Evolutionary conservation across 1,140 invertebrate genomes (phyloP).

Genomic region (Myzus persicae): DNA sequence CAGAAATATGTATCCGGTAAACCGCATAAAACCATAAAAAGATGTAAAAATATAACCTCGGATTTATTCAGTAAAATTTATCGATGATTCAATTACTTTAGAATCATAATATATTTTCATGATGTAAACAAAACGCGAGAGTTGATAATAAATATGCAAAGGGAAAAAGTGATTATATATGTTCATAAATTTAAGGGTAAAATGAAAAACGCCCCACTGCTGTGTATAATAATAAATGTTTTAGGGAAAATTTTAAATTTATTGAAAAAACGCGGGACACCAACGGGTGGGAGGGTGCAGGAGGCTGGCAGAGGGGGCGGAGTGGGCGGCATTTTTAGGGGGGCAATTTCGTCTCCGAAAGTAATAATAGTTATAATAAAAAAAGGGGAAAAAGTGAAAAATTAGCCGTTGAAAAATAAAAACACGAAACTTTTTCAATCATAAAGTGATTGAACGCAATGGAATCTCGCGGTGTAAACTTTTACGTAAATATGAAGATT

Average conservation of each 20-base stretch:
- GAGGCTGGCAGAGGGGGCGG: neutral
- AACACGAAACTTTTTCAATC: slow-evolving; percentile 56
- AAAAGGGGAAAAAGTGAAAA: slow-evolving; percentile 39
- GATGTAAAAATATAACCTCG: neutral
- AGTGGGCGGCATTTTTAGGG: neutral
- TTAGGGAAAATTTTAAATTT: slow-evolving; percentile 45
- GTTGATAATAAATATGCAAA: slow-evolving; percentile 16
- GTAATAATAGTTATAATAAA: slow-evolving; percentile 30
- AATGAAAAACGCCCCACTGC: neutral
- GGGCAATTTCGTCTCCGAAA: slow-evolving; percentile 34
- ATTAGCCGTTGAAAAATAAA: slow-evolving; percentile 57
- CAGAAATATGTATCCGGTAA: neutral
- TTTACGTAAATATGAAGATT: slow-evolving; percentile 56
- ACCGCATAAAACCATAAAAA: neutral
- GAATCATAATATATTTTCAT: slow-evolving; percentile 40
- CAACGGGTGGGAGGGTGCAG: neutral
- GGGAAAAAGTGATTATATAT: slow-evolving; percentile 32
- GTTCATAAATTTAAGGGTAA: slow-evolving; percentile 27
- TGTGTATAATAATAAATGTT: slow-evolving; percentile 6
- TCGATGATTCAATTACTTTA: slow-evolving; percentile 16
- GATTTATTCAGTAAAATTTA: neutral
- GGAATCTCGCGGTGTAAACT: slow-evolving; percentile 55
- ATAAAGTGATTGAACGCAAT: slow-evolving; percentile 54
- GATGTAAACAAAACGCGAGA: neutral
- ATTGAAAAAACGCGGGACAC: slow-evolving; percentile 17